Percentiles rank a stretch among this genome's conserved stretches.
Conservation (phyloP, 2,888 invertebrate genomes). For the Acanthosepion esculentum region DNA sequence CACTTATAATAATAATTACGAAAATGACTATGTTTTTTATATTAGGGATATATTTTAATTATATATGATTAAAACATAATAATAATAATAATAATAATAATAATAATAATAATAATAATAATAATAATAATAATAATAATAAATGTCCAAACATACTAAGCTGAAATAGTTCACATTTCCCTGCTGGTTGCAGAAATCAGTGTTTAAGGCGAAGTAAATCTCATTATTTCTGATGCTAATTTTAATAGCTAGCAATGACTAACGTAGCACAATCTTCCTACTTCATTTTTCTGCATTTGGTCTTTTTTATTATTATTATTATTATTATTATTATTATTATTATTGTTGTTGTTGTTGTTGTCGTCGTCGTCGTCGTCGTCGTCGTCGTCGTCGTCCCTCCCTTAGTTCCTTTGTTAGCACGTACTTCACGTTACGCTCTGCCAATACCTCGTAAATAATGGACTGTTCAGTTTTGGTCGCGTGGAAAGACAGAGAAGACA, state of each 20-base stretch:
- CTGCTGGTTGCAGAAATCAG: neutral
- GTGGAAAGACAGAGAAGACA: too few species aligned
- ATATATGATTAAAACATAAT: neutral
- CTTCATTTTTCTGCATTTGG: neutral
- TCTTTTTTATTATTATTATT: neutral
- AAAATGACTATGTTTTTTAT: neutral
- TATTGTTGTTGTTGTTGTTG: too few species aligned
- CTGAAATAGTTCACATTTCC: neutral
- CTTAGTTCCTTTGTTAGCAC: too few species aligned
- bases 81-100: too few species aligned
- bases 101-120: too few species aligned
- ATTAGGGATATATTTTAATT: neutral
- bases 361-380: too few species aligned
- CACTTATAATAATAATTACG: neutral
- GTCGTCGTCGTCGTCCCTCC: too few species aligned
- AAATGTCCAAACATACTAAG: neutral
- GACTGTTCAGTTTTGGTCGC: too few species aligned
- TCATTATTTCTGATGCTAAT: neutral
- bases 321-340: too few species aligned
- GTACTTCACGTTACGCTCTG: too few species aligned
- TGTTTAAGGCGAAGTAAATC: neutral
- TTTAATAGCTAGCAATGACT: neutral
- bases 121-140: neutral
- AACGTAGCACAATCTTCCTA: neutral
- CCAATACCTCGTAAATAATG: too few species aligned